Evolutionary conservation across 2,888 invertebrate genomes (phyloP).

Genomic region (Seira musarum): DNA sequence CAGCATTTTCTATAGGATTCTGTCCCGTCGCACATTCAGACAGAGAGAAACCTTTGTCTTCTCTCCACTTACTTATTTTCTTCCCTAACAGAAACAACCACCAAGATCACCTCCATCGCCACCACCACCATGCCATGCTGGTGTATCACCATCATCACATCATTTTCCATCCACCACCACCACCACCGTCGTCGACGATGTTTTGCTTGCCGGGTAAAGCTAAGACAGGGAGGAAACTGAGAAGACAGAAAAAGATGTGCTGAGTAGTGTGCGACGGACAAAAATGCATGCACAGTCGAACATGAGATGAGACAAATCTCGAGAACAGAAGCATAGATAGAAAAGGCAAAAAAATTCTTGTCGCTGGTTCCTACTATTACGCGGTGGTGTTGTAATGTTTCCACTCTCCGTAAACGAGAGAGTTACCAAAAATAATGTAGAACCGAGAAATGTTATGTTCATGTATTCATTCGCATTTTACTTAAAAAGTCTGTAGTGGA

Average conservation of each 20-base stretch:
- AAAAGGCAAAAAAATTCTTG: not conserved
- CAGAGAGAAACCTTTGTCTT: conserved; percentile 61
- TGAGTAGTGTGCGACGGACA: not conserved
- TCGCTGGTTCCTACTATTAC: not conserved
- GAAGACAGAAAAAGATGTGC: conserved; percentile 39
- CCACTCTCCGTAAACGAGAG: not conserved
- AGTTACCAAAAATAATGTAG: not conserved
- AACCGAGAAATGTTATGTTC: no score
- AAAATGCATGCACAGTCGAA: conserved; percentile 11
- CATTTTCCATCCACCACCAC: conserved; percentile 49
- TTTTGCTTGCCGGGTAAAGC: not conserved
- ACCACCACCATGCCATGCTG: conserved; percentile 25
- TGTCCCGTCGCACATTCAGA: conserved; percentile 11
- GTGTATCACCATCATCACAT: conserved; percentile 27
- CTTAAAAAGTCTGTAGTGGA: not conserved
- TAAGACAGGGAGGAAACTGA: not conserved
- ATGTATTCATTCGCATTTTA: not conserved
- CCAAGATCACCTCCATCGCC: conserved; percentile 44
- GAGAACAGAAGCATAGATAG: not conserved
- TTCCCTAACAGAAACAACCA: conserved; percentile 54
- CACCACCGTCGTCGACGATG: not conserved
- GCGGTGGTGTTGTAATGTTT: not conserved
- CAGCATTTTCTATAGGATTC: conserved; percentile 22
- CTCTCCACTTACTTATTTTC: conserved; percentile 34
- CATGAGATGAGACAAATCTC: conserved; percentile 23